Percentiles rank a stretch among this genome's conserved stretches.
These are phyloP conservation scores for Wiebesia pumilae DNA, from an alignment of 1,140 invertebrate species.

Conservation along the genomic window DNA sequence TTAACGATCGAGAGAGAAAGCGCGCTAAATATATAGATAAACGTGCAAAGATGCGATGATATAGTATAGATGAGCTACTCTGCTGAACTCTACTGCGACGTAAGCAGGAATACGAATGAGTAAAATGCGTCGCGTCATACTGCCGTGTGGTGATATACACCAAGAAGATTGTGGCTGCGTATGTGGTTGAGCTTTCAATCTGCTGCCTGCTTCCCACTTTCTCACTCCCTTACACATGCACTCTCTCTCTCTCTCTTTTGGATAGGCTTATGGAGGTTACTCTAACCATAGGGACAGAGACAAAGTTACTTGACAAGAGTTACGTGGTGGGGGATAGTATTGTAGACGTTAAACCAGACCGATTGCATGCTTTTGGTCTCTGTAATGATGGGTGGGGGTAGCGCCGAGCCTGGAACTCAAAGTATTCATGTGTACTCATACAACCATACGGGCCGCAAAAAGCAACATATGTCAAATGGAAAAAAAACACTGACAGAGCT, in stretches of 20 bases:
- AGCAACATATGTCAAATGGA: no score
- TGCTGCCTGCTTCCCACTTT: background rate
- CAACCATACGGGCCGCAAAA: no score
- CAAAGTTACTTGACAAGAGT: background rate
- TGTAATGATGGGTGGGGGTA: background rate
- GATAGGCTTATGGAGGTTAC: no score
- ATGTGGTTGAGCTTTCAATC: background rate
- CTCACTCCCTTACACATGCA: constrained; percentile 20
- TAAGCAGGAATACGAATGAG: constrained; percentile 36
- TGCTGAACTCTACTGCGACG: background rate
- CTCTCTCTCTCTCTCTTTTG: background rate
- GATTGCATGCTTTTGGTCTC: background rate
- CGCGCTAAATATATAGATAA: background rate
- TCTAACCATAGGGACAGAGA: background rate
- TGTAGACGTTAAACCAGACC: background rate
- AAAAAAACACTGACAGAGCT: no score
- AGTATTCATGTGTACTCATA: background rate
- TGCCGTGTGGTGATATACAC: background rate
- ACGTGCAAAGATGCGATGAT: background rate
- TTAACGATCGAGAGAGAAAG: background rate
- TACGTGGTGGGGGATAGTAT: background rate
- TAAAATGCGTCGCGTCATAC: background rate
- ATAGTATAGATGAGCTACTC: background rate
- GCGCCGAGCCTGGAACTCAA: background rate
- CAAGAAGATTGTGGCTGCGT: background rate